A percentile compares a stretch with the other conserved stretches of the same genome.
Conservation (phyloP, 2,888 invertebrate genomes). For the Opisthograptis luteolata region DNA sequence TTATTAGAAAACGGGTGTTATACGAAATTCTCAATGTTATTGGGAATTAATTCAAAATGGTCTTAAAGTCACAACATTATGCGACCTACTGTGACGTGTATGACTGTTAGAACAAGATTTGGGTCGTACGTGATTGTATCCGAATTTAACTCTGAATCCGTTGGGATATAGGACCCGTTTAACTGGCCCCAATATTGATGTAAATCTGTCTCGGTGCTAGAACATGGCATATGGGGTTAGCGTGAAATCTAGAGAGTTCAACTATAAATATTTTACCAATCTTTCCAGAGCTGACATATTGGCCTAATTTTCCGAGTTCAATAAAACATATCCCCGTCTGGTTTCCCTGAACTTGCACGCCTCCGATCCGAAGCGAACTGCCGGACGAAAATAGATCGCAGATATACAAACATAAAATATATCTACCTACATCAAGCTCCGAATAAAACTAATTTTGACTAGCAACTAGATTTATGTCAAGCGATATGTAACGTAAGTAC, state of each 20-base stretch:
- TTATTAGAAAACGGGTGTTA: slow-evolving; percentile 1
- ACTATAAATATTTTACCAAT: slow-evolving; percentile 31
- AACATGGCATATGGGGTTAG: slow-evolving; percentile 34
- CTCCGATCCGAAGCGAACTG: slow-evolving; percentile 50
- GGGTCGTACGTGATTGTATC: slow-evolving; percentile 68
- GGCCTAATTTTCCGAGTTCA: slow-evolving; percentile 65
- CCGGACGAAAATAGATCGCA: slow-evolving; percentile 58
- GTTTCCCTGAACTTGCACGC: slow-evolving; percentile 79
- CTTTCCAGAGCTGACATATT: slow-evolving; percentile 54
- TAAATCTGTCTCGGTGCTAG: slow-evolving; percentile 35
- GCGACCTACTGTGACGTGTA: slow-evolving; percentile 43
- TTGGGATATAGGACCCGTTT: slow-evolving; percentile 49
- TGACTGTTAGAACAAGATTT: slow-evolving; percentile 56
- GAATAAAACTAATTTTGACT: slow-evolving; percentile 42
- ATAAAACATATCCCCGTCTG: slow-evolving; percentile 69
- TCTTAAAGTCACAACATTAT: slow-evolving; percentile 40
- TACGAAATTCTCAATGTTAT: slow-evolving; percentile 5
- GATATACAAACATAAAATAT: too few relatives aligned
- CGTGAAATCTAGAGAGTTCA: slow-evolving; percentile 42
- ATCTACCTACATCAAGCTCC: slow-evolving; percentile 54
- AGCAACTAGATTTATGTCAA: slow-evolving; percentile 17
- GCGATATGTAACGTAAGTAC: neutral
- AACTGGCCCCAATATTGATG: slow-evolving; percentile 52
- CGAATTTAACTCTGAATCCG: slow-evolving; percentile 55
- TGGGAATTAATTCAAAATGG: slow-evolving; percentile 16